Evolutionary conservation across 1,140 invertebrate genomes (phyloP).

Genomic region (Saxidomus purpurata): DNA sequence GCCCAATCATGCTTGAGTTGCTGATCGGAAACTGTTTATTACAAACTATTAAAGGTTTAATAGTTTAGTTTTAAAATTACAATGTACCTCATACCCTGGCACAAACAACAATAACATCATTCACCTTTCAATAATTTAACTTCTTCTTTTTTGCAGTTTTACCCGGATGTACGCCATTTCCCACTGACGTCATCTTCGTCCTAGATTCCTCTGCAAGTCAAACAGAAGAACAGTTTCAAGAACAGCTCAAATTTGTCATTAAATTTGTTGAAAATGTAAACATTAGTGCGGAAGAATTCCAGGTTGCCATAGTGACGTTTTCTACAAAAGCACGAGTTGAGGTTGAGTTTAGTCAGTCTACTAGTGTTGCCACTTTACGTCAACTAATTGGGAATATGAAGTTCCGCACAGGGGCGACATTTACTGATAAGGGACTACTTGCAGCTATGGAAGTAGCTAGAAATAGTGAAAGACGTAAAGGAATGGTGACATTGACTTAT

Average conservation of each 20-base stretch:
- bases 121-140: no score
- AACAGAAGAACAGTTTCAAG: conserved; percentile 49
- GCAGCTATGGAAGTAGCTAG: background rate
- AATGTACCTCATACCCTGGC: no score
- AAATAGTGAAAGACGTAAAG: background rate
- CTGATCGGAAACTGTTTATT: no score
- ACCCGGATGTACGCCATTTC: background rate
- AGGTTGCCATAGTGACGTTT: background rate
- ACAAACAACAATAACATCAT: no score
- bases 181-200: background rate
- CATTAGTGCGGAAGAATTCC: background rate
- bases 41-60: no score
- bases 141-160: conserved; percentile 9
- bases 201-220: background rate
- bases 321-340: background rate
- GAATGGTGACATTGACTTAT: conserved; percentile 4
- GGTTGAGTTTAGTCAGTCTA: background rate
- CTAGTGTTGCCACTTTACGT: background rate
- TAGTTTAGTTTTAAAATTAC: no score
- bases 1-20: no score
- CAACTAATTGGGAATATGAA: background rate
- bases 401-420: conserved; percentile 35
- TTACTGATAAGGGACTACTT: conserved; percentile 18
- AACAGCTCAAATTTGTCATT: conserved; percentile 59
- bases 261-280: conserved; percentile 34